These are phyloP conservation scores for Strigamia crassipes DNA, from an alignment of 2,888 invertebrate genomes.

Conservation along the genomic window DNA sequence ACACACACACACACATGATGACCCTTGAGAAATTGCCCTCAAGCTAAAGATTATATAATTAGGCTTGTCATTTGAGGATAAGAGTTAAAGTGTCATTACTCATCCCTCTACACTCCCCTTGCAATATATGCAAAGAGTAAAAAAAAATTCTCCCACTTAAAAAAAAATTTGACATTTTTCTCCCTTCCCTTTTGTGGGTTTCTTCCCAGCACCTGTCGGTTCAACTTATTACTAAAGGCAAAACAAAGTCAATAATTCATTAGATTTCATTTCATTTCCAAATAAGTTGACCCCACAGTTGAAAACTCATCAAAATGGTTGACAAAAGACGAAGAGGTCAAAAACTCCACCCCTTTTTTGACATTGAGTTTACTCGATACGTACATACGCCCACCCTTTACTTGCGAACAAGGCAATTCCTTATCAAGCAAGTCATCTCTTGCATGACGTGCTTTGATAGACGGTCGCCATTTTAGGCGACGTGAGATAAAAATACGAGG, in stretches of 20 bases:
- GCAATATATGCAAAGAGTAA: conserved; percentile 4
- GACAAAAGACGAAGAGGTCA: neutral
- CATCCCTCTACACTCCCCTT: conserved; percentile 6
- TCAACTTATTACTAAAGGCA: conserved; percentile 7
- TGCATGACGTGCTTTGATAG: conserved; percentile 5
- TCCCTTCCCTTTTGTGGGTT: conserved; percentile 17
- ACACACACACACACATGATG: conserved; percentile 5
- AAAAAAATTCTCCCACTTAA: conserved; percentile 8
- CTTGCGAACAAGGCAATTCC: conserved; percentile 10
- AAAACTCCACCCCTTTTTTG: neutral
- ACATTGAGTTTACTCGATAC: conserved; percentile 5
- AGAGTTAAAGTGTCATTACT: conserved; percentile 21
- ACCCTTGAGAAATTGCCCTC: conserved; percentile 21
- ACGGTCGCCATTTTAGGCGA: conserved; percentile 5
- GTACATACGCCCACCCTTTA: neutral
- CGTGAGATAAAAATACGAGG: neutral
- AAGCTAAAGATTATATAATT: conserved; percentile 17
- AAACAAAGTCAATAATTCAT: conserved; percentile 7
- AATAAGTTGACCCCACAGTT: neutral
- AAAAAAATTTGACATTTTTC: conserved; percentile 13
- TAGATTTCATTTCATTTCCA: neutral
- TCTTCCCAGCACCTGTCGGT: neutral
- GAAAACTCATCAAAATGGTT: conserved; percentile 6
- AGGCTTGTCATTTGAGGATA: conserved; percentile 21
- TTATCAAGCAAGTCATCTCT: conserved; percentile 21